These are phyloP conservation scores for Ficedula albicollis DNA, from an alignment of 2,797 vertebrate species.

Conservation along the genomic window DNA sequence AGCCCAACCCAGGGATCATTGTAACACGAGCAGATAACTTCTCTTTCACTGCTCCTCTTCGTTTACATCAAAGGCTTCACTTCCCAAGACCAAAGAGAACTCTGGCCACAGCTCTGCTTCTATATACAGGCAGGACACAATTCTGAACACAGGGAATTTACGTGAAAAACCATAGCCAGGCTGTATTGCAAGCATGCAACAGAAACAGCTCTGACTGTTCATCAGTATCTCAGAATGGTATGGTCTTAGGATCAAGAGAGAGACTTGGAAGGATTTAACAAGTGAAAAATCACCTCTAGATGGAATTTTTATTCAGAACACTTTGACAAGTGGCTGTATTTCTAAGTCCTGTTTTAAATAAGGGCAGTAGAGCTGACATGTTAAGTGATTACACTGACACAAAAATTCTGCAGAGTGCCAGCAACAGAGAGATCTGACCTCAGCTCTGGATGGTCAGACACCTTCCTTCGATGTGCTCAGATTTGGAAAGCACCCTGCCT, in stretches of 20 bases:
- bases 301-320: neutral
- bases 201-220: neutral
- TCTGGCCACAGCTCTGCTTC: neutral
- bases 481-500: neutral
- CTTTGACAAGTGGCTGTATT: neutral
- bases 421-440: neutral
- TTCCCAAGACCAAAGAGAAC: neutral
- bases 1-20: neutral
- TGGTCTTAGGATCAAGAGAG: rapidly evolving
- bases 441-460: neutral
- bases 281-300: neutral
- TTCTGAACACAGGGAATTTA: neutral
- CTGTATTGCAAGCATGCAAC: neutral
- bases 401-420: neutral
- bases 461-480: neutral
- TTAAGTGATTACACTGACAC: neutral
- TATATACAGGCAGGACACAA: neutral
- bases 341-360: neutral
- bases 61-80: rapidly evolving
- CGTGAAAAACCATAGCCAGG: neutral
- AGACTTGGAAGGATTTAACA: neutral
- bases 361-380: neutral
- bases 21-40: neutral
- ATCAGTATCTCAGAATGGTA: neutral
- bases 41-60: neutral